phyloP scores from a whole-genome alignment of 2,113 vertebrate genomes.

The Pomatorhinus ruficollis region DNA sequence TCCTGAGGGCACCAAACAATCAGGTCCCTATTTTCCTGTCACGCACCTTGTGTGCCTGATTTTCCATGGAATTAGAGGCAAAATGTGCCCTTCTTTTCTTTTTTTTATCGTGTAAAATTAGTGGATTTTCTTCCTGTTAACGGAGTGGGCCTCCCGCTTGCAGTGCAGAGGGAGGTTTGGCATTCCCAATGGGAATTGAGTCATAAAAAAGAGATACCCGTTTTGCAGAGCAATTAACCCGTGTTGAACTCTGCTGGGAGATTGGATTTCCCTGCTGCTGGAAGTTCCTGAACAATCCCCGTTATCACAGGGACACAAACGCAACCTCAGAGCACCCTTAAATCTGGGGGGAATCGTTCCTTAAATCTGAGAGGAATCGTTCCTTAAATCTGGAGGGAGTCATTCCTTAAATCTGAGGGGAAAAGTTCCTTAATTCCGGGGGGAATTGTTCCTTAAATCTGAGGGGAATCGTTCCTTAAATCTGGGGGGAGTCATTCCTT shows the following conservation, averaged over 20 bases:
- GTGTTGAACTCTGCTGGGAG: not conserved
- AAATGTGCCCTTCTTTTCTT: not conserved
- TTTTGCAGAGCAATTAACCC: slow-evolving; percentile 60
- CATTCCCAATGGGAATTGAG: slow-evolving; percentile 18
- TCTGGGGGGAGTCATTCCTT: accelerated
- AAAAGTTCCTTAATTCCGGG: too few relatives aligned
- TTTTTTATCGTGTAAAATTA: not conserved
- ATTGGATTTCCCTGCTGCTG: slow-evolving; percentile 60
- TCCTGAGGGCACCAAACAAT: slow-evolving; percentile 6
- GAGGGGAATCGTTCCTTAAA: accelerated
- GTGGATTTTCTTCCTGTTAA: slow-evolving; percentile 12
- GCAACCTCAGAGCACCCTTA: not conserved
- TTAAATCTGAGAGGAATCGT: accelerated
- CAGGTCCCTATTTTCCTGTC: slow-evolving; percentile 48
- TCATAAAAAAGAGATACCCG: slow-evolving; percentile 25
- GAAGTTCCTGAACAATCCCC: slow-evolving; percentile 28
- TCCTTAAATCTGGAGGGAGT: not conserved
- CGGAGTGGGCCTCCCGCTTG: not conserved
- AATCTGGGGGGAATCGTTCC: not conserved
- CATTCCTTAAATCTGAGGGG: not conserved
- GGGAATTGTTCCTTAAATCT: accelerated
- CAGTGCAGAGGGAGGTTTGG: not conserved
- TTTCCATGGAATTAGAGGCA: slow-evolving; percentile 20
- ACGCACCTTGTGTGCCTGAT: slow-evolving; percentile 52
- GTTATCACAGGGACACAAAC: not conserved